phyloP scores from a whole-genome alignment of 2,797 vertebrate genomes.

The Stomatorhinus walkeri region DNA sequence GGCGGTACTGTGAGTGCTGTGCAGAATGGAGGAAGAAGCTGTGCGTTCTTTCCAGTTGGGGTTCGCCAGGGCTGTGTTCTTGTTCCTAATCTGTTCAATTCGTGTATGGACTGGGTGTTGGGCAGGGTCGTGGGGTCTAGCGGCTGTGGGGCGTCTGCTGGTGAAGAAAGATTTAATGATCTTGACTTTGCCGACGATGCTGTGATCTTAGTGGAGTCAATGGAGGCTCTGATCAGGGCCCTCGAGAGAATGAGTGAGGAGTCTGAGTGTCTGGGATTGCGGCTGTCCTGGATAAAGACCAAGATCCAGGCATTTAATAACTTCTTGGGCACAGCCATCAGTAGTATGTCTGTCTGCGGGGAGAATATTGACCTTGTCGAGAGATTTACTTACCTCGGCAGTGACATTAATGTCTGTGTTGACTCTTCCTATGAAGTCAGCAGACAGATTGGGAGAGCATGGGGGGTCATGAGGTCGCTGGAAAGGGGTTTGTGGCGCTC shows the following conservation, averaged over 20 bases:
- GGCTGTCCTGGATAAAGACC: not conserved
- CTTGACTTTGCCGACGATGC: not conserved
- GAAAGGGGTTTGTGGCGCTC: not conserved
- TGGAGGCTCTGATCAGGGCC: not conserved
- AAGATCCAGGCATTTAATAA: not conserved
- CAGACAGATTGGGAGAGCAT: not conserved
- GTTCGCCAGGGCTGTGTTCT: not conserved
- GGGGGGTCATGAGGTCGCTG: not conserved
- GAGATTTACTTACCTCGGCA: not conserved
- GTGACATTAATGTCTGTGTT: not conserved
- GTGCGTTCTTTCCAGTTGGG: not conserved
- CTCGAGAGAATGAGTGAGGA: not conserved
- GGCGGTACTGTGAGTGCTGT: not conserved
- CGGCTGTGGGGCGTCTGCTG: not conserved
- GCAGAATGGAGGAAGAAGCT: not conserved
- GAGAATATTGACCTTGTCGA: not conserved
- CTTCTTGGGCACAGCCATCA: not conserved
- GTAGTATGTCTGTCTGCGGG: not conserved
- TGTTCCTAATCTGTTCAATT: not conserved
- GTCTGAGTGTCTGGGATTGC: not conserved
- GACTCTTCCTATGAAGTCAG: not conserved
- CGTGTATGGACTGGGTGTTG: not conserved
- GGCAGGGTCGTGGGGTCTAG: not conserved
- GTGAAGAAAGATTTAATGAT: not conserved
- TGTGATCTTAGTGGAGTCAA: not conserved